Conservation (phyloP, 2,113 vertebrate species). For the Psilopogon haemacephalus region DNA sequence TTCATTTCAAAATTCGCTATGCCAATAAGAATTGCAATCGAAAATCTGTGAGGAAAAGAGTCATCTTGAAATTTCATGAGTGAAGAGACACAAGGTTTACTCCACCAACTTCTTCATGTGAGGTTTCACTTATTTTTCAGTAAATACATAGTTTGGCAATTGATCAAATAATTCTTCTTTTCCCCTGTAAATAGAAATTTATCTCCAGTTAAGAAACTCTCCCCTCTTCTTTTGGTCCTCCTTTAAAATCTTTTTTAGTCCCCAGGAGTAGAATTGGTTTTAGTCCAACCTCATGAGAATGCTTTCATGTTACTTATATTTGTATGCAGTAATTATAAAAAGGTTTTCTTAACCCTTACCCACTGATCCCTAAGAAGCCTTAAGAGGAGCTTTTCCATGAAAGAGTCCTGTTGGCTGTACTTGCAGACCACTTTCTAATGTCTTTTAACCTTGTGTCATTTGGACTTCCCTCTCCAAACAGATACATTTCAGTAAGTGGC, state of each 20-base stretch:
- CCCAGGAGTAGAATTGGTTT: conserved; percentile 5
- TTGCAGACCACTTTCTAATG: conserved; percentile 60
- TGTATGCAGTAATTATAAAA: conserved; percentile 8
- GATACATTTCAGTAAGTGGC: conserved; percentile 75
- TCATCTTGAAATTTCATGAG: not conserved
- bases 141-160: not conserved
- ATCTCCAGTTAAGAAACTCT: not conserved
- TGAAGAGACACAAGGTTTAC: not conserved
- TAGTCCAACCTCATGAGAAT: conserved; percentile 1
- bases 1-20: not conserved
- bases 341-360: conserved; percentile 46
- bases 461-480: conserved; percentile 69
- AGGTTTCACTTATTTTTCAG: not conserved
- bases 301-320: conserved; percentile 22
- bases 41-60: not conserved
- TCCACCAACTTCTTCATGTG: not conserved
- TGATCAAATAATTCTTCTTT: not conserved
- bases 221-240: not conserved
- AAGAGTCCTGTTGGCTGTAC: conserved; percentile 30
- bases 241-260: not conserved
- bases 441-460: conserved; percentile 70
- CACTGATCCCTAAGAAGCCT: conserved; percentile 50
- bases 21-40: not conserved
- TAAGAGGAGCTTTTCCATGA: conserved; percentile 32
- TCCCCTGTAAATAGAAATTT: not conserved